Base-by-base conservation (phyloP, 2,888 invertebrate species). In the Metopia argyrocephala region DNA sequence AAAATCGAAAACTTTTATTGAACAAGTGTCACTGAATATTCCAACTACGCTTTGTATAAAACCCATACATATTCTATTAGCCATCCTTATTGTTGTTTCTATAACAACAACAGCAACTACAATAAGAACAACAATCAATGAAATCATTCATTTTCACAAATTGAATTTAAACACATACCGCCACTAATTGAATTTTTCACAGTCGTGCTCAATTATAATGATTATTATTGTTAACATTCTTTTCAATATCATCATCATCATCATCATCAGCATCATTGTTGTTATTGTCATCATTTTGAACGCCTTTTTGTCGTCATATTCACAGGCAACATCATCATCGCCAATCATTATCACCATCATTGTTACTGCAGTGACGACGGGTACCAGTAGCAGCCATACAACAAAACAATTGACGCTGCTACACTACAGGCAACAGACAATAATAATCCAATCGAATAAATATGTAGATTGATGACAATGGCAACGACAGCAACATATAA, bases 141-240 rank as follows among this genome's bases (percentile, higher is more conserved):
- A 84, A 84, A 85, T 85, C 86, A 81, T 84, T 85, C 76, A 85
- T 38, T 38, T 78, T 82, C 83, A 83, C 83, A 86, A 86, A 87
- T 86, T 87, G 84, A 86, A 86, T 87, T 86, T 87, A 85, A 83
- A 83, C 85, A 87, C 85, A 87, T 85, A 84, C 85, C 84, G 85
- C 83, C 85, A 83, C 86, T 87, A 87, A 87, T 87, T 87, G 87
- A 87, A 87, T 87, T 87, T 87, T 86, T 87, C 88, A 87, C 87
- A 87, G 87, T 87, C 87, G 87, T 85, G 86, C 83, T 85, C 87
- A 87, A 87, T 87, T 87, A 87, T 81, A 81, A 81, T 78, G 78
- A 81, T 87, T 87, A 84, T 85, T 85, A 87, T n/a, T n/a, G n/a
- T 86, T 85, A 83, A 86, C 85, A 85, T 86, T 87, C 83, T 73